Evolutionary conservation across 2,113 vertebrate species (phyloP).

Genomic region (Lepus americanus): DNA sequence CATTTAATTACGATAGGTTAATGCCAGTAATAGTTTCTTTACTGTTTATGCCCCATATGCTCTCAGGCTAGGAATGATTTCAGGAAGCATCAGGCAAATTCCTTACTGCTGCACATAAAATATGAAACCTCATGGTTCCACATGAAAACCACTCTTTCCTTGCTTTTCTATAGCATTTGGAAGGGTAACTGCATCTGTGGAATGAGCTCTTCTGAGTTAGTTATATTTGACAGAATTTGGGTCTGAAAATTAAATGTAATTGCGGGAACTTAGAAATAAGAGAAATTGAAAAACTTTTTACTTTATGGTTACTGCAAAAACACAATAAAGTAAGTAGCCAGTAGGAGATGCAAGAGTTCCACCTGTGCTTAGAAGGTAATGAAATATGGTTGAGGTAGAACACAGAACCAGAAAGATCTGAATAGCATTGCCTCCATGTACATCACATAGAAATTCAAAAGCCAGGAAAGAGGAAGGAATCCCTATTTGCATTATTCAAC

Average conservation of each 20-base stretch:
- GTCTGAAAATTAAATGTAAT: conserved; percentile 64
- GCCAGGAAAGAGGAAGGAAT: not conserved
- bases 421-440: not conserved
- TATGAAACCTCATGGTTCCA: not conserved
- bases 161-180: conserved; percentile 2
- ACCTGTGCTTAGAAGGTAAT: not conserved
- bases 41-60: conserved; percentile 34
- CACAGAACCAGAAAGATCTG: not conserved
- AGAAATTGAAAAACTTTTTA: conserved; percentile 35
- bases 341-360: not conserved
- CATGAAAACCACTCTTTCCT: not conserved
- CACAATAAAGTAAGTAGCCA: conserved; percentile 34
- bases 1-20: conserved; percentile 50
- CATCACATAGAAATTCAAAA: not conserved
- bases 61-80: conserved; percentile 22
- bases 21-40: not conserved
- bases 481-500: not conserved
- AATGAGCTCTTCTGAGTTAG: not conserved
- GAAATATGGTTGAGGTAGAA: conserved; percentile 26
- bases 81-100: not conserved
- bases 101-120: not conserved
- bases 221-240: conserved; percentile 35
- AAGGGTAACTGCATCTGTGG: not conserved
- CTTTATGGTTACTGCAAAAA: conserved; percentile 47
- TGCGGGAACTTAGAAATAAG: conserved; percentile 54